A percentile compares a stretch with the other conserved stretches of the same genome.
These are phyloP conservation scores for Montipora sp. DNA, from an alignment of 64 coral and sea anemone genomes.

Conservation along the genomic window DNA sequence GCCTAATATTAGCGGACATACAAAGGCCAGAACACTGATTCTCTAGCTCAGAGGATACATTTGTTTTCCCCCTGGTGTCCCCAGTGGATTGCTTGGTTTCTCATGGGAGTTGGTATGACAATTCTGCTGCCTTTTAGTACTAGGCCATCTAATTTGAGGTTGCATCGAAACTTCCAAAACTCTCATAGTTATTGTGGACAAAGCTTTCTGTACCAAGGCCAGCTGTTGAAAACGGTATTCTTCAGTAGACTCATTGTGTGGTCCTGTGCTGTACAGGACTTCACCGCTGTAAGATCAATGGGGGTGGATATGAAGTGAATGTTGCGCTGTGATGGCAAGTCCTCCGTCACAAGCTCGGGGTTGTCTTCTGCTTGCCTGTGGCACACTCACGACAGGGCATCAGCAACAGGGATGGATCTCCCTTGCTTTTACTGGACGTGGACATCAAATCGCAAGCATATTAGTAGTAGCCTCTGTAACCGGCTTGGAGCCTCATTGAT, in stretches of 20 bases:
- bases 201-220: not conserved
- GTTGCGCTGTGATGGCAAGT: not conserved
- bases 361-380: too few species aligned
- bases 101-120: not conserved
- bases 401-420: too few species aligned
- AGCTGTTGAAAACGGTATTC: slow-evolving; percentile 22
- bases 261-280: not conserved
- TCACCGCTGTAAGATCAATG: slow-evolving; percentile 17
- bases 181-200: not conserved
- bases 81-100: not conserved
- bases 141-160: not conserved
- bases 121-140: not conserved
- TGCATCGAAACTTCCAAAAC: not conserved
- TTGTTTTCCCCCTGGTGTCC: slow-evolving; percentile 18
- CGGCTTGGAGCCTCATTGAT: too few species aligned
- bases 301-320: slow-evolving; percentile 18
- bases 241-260: not conserved
- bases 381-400: too few species aligned
- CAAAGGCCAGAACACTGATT: not conserved
- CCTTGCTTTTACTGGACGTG: too few species aligned
- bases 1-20: too few species aligned
- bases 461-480: too few species aligned
- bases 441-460: too few species aligned
- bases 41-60: not conserved
- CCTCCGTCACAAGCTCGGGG: too few species aligned